Percentiles rank a stretch among this genome's conserved stretches.
Conservation (phyloP, 1,140 invertebrate species). For the Lordiphosa collinella region DNA sequence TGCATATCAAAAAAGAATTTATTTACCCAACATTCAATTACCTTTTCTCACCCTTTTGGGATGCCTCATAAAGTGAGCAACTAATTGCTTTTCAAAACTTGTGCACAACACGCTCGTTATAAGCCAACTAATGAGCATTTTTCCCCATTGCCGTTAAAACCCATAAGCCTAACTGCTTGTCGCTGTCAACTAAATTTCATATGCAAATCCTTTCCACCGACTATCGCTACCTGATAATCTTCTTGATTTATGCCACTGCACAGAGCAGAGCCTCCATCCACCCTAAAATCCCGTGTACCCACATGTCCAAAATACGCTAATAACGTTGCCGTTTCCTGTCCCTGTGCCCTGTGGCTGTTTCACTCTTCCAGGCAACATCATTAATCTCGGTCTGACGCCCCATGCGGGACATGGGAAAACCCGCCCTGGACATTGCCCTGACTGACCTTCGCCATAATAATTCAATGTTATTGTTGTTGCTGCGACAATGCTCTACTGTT, state of each 20-base stretch:
- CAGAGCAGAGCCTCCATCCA: not conserved
- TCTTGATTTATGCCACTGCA: conserved; percentile 66
- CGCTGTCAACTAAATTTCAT: conserved; percentile 69
- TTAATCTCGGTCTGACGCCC: conserved; percentile 51
- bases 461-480: conserved; percentile 38
- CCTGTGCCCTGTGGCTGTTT: no score
- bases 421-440: conserved; percentile 16
- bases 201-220: conserved; percentile 62
- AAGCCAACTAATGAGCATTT: not conserved
- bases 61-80: no score
- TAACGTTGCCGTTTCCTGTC: conserved; percentile 32
- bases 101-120: not conserved
- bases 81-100: no score
- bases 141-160: not conserved
- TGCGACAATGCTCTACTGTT: not conserved
- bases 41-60: no score
- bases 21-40: no score
- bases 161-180: not conserved
- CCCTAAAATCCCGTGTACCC: not conserved
- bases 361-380: conserved; percentile 46
- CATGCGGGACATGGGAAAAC: conserved; percentile 47
- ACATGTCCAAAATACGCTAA: conserved; percentile 39
- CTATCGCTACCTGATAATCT: conserved; percentile 70
- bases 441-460: conserved; percentile 65
- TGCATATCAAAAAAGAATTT: no score